Conservation (phyloP, 2,797 vertebrate species). For the Pampus argenteus region DNA sequence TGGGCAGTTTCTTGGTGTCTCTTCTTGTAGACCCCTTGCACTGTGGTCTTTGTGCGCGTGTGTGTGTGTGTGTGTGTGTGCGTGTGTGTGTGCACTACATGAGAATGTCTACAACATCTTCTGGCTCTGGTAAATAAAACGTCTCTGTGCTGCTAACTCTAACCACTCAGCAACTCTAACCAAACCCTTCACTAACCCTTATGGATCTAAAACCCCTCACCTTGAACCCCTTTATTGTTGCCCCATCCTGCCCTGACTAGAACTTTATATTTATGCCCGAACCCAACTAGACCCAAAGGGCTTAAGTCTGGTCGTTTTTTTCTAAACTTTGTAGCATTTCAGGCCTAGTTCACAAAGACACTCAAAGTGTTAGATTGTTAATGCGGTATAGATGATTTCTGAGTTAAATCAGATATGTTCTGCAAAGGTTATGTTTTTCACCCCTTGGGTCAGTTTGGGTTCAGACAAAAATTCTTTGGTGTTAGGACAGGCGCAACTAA, state of each 20-base stretch:
- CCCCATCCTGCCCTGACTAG: slow-evolving; percentile 11
- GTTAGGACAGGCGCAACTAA: slow-evolving; percentile 10
- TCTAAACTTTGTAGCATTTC: neutral
- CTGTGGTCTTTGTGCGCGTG: slow-evolving; percentile 43
- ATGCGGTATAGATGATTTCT: neutral
- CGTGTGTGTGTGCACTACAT: slow-evolving; percentile 16
- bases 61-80: slow-evolving; percentile 33
- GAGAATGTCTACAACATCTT: slow-evolving; percentile 33
- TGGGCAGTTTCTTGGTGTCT: slow-evolving; percentile 33
- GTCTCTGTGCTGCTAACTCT: slow-evolving; percentile 44
- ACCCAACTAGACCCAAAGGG: slow-evolving; percentile 60
- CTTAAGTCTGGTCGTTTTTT: slow-evolving; percentile 8
- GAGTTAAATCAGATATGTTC: neutral
- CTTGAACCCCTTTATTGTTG: slow-evolving; percentile 17
- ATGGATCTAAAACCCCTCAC: slow-evolving; percentile 9
- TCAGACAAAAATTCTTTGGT: slow-evolving; percentile 52
- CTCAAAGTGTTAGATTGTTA: neutral
- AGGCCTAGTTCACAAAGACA: neutral
- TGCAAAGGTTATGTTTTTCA: slow-evolving; percentile 7
- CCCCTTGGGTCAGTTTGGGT: slow-evolving; percentile 64
- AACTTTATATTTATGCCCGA: slow-evolving; percentile 47
- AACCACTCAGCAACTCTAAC: slow-evolving; percentile 38
- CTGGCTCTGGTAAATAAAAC: slow-evolving; percentile 46
- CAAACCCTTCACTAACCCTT: slow-evolving; percentile 53
- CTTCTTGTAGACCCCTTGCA: slow-evolving; percentile 32